phyloP scores from a whole-genome alignment of 2,888 invertebrate species.

The Lepidonotus clava region DNA sequence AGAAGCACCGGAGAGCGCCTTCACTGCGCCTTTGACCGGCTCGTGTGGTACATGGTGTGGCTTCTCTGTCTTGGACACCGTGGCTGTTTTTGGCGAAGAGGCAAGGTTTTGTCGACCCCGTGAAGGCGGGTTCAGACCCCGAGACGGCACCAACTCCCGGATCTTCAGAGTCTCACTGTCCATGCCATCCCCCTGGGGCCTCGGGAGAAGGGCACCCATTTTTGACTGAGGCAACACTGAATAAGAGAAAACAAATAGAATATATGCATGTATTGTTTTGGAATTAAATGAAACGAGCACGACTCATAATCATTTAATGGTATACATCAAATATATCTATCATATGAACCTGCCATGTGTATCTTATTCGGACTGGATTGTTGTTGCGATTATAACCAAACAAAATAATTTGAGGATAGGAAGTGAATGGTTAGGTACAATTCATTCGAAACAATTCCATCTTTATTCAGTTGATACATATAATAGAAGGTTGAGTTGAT shows the following conservation, averaged over 20 bases:
- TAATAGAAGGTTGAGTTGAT: too few relatives aligned
- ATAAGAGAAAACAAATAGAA: background rate
- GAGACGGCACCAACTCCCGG: background rate
- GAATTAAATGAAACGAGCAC: background rate
- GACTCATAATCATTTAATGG: too few relatives aligned
- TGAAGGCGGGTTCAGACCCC: background rate
- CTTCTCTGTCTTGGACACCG: conserved; percentile 30
- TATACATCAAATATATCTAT: too few relatives aligned
- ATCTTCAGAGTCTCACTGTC: conserved; percentile 56
- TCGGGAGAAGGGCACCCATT: background rate
- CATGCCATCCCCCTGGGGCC: conserved; percentile 57
- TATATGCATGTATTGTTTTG: background rate
- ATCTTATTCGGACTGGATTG: too few relatives aligned
- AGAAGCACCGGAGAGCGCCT: background rate
- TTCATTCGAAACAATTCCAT: too few relatives aligned
- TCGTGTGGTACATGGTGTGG: conserved; percentile 47
- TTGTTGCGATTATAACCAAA: too few relatives aligned
- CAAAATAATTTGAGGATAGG: too few relatives aligned
- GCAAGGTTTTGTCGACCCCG: conserved; percentile 36
- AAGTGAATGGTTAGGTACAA: too few relatives aligned
- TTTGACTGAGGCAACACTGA: conserved; percentile 37
- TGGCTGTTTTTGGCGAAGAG: conserved; percentile 30
- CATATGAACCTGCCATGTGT: too few relatives aligned
- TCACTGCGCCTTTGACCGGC: conserved; percentile 47
- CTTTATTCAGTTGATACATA: too few relatives aligned